Percentiles rank a stretch among this genome's conserved stretches.
These are phyloP conservation scores for Gopherus flavomarginatus DNA, from an alignment of 2,113 vertebrate species.

Conservation along the genomic window DNA sequence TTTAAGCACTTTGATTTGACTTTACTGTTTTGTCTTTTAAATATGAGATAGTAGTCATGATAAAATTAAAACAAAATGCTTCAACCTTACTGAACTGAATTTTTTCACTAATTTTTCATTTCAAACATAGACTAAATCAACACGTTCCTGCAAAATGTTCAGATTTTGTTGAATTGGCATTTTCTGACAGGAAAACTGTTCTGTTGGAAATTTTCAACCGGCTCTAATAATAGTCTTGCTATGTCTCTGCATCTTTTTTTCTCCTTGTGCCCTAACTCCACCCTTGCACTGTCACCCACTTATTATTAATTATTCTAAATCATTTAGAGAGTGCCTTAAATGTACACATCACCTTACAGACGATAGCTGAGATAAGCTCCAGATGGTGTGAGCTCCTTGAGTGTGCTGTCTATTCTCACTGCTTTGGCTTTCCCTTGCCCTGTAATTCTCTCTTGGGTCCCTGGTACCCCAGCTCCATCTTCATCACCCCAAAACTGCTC, in stretches of 20 bases:
- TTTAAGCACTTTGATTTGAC: not conserved
- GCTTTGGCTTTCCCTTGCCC: constrained; percentile 19
- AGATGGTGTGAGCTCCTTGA: not conserved
- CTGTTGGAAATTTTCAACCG: not conserved
- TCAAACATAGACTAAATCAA: not conserved
- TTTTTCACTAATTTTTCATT: not conserved
- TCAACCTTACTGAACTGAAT: not conserved
- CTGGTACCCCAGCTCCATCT: constrained; percentile 18
- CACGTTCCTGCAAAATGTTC: not conserved
- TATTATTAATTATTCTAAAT: not conserved
- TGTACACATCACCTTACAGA: not conserved
- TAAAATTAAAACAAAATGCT: not conserved
- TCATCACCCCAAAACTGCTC: not conserved
- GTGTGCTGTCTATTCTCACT: not conserved
- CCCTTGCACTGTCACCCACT: not conserved
- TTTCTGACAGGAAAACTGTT: not conserved
- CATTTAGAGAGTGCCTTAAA: not conserved
- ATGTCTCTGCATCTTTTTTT: not conserved
- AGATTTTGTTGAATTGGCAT: not conserved
- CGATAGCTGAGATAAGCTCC: not conserved
- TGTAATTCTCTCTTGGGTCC: not conserved
- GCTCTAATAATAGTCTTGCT: not conserved
- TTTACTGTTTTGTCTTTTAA: not conserved
- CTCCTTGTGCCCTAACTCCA: not conserved
- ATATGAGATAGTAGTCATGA: not conserved